Evolutionary conservation across 2,113 vertebrate species (phyloP).

Genomic region (Daubentonia madagascariensis): DNA sequence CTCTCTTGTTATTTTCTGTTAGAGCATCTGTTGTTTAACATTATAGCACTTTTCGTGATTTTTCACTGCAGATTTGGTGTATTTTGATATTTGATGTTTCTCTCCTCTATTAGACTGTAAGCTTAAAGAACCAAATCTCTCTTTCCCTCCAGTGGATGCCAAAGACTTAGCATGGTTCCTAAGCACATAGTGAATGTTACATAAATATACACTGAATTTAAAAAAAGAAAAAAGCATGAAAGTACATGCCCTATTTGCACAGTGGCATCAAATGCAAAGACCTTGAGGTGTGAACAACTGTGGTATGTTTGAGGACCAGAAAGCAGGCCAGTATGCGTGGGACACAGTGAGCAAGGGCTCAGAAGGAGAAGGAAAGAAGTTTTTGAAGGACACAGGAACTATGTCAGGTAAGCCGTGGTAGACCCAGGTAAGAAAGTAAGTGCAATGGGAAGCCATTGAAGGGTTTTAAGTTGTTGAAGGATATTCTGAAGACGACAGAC

Average conservation of each 20-base stretch:
- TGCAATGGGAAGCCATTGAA: not conserved
- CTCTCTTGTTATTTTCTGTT: not conserved
- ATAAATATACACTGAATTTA: not conserved
- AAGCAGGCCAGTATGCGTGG: not conserved
- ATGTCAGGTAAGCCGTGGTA: too few species aligned
- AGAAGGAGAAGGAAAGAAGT: not conserved
- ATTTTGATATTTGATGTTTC: not conserved
- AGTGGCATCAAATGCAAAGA: not conserved
- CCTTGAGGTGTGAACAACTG: not conserved
- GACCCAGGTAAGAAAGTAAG: not conserved
- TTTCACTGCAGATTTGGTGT: not conserved
- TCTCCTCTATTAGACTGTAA: not conserved
- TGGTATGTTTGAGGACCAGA: not conserved
- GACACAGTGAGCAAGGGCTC: not conserved
- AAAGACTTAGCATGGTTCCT: not conserved
- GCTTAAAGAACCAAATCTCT: not conserved
- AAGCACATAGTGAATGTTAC: not conserved
- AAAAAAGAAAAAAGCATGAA: not conserved
- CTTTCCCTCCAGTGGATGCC: not conserved
- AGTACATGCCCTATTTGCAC: not conserved
- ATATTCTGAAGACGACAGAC: not conserved
- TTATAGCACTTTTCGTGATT: not conserved
- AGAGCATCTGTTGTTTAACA: slow-evolving; percentile 7
- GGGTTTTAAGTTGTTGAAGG: not conserved
- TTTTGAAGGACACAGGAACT: too few species aligned